Evolutionary conservation across 2,797 vertebrate species (phyloP).

Genomic region (Hypotaenidia okinawae): DNA sequence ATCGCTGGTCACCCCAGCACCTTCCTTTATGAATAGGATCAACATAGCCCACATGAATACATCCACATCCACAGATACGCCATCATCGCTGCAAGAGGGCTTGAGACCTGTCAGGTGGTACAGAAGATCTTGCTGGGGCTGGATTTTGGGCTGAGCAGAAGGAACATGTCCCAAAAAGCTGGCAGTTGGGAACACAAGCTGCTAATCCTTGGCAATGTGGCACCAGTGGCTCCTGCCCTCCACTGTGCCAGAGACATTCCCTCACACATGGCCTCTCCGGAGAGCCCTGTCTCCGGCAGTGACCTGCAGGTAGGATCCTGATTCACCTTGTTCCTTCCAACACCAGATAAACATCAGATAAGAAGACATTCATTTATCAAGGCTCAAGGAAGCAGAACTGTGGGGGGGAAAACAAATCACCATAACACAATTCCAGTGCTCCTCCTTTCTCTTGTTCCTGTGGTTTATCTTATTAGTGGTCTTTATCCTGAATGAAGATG

Average conservation of each 20-base stretch:
- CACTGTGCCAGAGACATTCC: accelerated
- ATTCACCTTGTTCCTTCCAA: neutral
- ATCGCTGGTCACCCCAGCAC: neutral
- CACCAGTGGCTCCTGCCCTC: neutral
- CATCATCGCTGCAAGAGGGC: neutral
- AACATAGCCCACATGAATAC: accelerated
- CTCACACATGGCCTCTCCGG: accelerated
- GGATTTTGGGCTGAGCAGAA: neutral
- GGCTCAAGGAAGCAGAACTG: neutral
- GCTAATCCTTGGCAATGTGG: neutral
- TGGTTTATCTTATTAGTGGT: neutral
- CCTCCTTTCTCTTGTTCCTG: neutral
- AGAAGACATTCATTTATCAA: neutral
- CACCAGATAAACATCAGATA: neutral
- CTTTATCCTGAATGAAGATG: neutral
- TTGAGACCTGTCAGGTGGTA: accelerated
- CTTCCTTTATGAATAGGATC: neutral
- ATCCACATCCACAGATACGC: neutral
- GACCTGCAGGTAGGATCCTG: neutral
- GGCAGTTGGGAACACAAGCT: neutral
- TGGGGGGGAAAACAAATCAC: neutral
- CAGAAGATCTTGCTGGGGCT: neutral
- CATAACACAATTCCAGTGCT: neutral
- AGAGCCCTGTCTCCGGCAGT: accelerated
- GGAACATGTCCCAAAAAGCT: neutral